Evolutionary conservation across 2,888 invertebrate species (phyloP), one percentile per base, ranked within the genome.

Genomic region (Dermolepida albohirtum): DNA sequence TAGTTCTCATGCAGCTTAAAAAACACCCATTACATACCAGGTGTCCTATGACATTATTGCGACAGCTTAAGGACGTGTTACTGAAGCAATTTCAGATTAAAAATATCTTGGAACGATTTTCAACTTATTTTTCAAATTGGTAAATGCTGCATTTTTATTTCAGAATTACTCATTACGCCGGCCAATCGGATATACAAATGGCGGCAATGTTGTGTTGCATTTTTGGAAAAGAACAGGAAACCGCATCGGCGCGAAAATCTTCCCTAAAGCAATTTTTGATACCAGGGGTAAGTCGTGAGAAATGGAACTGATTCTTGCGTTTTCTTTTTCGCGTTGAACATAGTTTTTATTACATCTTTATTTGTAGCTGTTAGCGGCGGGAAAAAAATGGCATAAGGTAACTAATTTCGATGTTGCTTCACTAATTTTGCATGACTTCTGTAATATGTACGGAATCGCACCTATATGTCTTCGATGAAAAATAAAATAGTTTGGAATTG

Each of bases 141-240:
- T 29, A 7, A 39, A 11, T 14, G n/a, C 11, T 12, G 1, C 29
- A 10, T 12, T 52, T 51, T 52, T 51, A 34, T 71, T 78, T 70
- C 83, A 92, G 92, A 80, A 94, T 94, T 78, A 87, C 89, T 52
- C 93, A 94, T 82, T 95, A 92, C 80, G 93, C 94, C 0, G 87
- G 88, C 73, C 88, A 91, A 63, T 89, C 90, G 5, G 97, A 97
- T 81, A 87, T 97, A 12, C 98, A 98, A 85, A 97, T 95, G 83
- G 94, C 97, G 2, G 97, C 96, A 1, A 95, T 97, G 92, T 80
- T 97, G 67, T 92, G 94, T 71, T 96, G 97, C 79, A 90, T 93
- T 1, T 96, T 97, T 82, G 92, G 93, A 68, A 87, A 89, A 66
- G 80, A 80, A 44, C 76, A 80, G 55, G 78, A 79, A 69, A 55